Percentiles rank a stretch among this genome's conserved stretches.
Evolutionary conservation across 2,888 invertebrate genomes (phyloP).

Genomic region (Linnaemya tessellans): DNA sequence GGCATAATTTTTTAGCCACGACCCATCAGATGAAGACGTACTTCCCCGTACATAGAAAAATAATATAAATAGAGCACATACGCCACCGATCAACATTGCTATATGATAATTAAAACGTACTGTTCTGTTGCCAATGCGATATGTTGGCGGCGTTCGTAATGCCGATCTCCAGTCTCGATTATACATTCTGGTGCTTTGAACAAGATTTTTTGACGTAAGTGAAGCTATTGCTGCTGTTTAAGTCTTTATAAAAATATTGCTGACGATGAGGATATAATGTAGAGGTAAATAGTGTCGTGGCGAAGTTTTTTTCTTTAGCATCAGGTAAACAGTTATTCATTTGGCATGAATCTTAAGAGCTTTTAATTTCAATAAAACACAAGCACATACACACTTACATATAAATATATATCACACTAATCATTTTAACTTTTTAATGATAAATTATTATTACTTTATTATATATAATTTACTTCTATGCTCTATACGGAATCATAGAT

Average conservation of each 20-base stretch:
- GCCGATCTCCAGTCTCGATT: slow-evolving; percentile 94
- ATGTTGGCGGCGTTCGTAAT: slow-evolving; percentile 92
- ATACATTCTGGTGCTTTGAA: slow-evolving; percentile 78
- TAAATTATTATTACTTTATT: slow-evolving; percentile 27
- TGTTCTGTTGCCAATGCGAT: slow-evolving; percentile 93
- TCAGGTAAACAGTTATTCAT: slow-evolving; percentile 57
- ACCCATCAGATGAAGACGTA: slow-evolving; percentile 79
- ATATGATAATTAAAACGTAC: slow-evolving; percentile 93
- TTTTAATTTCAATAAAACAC: not conserved
- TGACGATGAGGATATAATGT: slow-evolving; percentile 16
- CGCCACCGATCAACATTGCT: slow-evolving; percentile 87
- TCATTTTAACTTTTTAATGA: slow-evolving; percentile 26
- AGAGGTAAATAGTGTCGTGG: slow-evolving; percentile 64
- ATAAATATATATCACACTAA: too few relatives aligned
- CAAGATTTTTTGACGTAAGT: too few relatives aligned
- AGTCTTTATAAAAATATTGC: slow-evolving; percentile 58
- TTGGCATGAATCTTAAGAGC: slow-evolving; percentile 8
- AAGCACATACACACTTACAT: not conserved
- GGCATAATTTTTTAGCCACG: slow-evolving; percentile 76
- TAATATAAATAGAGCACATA: slow-evolving; percentile 87
- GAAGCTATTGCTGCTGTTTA: slow-evolving; percentile 56
- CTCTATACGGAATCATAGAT: not conserved
- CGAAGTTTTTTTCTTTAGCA: slow-evolving; percentile 39
- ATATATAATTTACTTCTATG: not conserved
- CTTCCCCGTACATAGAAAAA: slow-evolving; percentile 86